Evolutionary conservation across 2,797 vertebrate genomes (phyloP).

Genomic region (Muscicapa comitata): DNA sequence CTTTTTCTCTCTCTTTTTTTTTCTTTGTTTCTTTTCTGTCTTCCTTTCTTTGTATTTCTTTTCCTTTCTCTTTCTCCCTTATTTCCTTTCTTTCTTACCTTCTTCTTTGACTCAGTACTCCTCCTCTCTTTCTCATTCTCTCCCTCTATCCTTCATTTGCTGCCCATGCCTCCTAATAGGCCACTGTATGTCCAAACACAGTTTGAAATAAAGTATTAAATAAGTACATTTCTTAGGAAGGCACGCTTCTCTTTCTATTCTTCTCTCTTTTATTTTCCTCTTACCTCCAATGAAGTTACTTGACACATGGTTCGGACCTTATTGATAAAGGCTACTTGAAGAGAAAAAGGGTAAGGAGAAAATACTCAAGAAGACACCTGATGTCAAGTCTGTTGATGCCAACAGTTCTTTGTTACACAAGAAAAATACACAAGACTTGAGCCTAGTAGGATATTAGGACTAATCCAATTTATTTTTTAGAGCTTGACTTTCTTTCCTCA

Average conservation of each 20-base stretch:
- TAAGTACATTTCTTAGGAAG: background rate
- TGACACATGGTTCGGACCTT: background rate
- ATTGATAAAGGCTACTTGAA: background rate
- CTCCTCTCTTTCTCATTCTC: background rate
- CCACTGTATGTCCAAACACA: background rate
- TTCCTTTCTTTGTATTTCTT: background rate
- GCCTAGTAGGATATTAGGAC: background rate
- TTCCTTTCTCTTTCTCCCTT: background rate
- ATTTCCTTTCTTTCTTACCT: background rate
- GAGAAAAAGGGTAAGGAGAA: background rate
- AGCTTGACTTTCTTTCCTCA: background rate
- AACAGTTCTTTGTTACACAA: background rate
- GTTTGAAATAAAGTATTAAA: background rate
- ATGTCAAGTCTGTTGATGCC: background rate
- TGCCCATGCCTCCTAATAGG: background rate
- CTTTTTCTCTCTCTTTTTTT: fast-evolving
- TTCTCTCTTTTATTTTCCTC: background rate
- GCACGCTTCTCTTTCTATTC: background rate
- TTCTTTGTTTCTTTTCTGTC: too few relatives aligned
- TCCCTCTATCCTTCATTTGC: background rate
- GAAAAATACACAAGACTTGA: background rate
- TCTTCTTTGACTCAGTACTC: background rate
- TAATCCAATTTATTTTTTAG: background rate
- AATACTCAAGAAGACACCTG: background rate
- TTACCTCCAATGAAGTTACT: background rate